A percentile compares a stretch with the other conserved stretches of the same genome.
Evolutionary conservation across 1,140 invertebrate species (phyloP).

Genomic region (Conopomorpha cramerella): DNA sequence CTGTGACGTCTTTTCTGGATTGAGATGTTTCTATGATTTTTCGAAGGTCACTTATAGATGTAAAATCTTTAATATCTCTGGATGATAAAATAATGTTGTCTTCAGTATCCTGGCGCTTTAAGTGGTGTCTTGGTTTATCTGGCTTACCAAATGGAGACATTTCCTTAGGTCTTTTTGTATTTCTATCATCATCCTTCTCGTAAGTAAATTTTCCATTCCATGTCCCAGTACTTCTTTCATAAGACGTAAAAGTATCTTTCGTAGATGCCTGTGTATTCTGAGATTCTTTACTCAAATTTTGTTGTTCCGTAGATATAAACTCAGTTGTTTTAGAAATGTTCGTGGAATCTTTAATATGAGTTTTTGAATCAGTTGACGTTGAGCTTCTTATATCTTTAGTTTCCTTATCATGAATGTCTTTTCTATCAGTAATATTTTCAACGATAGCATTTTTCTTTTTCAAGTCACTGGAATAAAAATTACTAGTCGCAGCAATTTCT

Average conservation of each 20-base stretch:
- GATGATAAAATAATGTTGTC: conserved; percentile 53
- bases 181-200: conserved; percentile 41
- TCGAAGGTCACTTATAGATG: conserved; percentile 44
- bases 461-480: conserved; percentile 39
- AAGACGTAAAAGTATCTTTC: conserved; percentile 44
- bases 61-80: conserved; percentile 51
- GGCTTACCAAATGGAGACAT: conserved; percentile 43
- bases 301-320: conserved; percentile 33
- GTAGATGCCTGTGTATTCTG: conserved; percentile 21
- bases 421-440: conserved; percentile 22
- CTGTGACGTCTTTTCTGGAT: conserved; percentile 37
- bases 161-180: conserved; percentile 38
- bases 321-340: conserved; percentile 29
- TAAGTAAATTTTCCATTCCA: conserved; percentile 52
- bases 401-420: conserved; percentile 19
- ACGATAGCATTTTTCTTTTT: conserved; percentile 40
- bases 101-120: conserved; percentile 49
- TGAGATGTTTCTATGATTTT: conserved; percentile 46
- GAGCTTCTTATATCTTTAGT: conserved; percentile 21
- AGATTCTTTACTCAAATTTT: conserved; percentile 33
- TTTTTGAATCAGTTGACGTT: conserved; percentile 14
- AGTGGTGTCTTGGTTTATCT: conserved; percentile 41
- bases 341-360: conserved; percentile 19
- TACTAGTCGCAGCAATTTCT: conserved; percentile 42
- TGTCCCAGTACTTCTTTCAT: conserved; percentile 47